phyloP scores from a whole-genome alignment of 2,113 vertebrate genomes.

The Numenius arquata region DNA sequence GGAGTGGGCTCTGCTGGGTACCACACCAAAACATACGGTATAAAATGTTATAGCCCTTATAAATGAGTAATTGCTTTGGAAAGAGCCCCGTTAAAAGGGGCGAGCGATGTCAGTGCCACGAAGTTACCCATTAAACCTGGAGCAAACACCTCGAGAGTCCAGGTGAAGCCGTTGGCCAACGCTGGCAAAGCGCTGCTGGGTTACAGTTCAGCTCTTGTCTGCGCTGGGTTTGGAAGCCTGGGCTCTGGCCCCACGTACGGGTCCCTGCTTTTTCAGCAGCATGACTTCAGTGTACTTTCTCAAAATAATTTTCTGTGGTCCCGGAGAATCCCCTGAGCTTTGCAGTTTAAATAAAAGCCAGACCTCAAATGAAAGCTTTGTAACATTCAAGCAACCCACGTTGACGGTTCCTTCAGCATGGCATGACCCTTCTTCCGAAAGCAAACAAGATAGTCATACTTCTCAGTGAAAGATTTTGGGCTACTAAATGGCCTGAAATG shows the following conservation, averaged over 20 bases:
- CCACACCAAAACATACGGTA: neutral
- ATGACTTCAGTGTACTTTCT: neutral
- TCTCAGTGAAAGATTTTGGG: neutral
- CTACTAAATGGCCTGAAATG: neutral
- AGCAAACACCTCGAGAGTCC: neutral
- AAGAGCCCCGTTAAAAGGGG: neutral
- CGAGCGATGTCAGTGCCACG: neutral
- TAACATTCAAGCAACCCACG: neutral
- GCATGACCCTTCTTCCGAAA: neutral
- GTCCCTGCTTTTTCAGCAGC: slow-evolving; percentile 3
- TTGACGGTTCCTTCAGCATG: neutral
- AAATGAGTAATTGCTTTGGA: slow-evolving; percentile 12
- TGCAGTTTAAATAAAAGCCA: slow-evolving; percentile 44
- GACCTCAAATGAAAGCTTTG: slow-evolving; percentile 48
- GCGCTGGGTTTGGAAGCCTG: neutral
- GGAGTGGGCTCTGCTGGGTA: neutral
- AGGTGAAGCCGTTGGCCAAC: neutral
- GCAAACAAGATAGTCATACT: neutral
- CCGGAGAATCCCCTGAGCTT: slow-evolving; percentile 49
- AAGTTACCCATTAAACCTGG: neutral
- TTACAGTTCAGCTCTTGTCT: neutral
- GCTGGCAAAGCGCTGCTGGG: neutral
- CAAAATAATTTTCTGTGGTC: slow-evolving; percentile 47
- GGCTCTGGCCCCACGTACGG: neutral
- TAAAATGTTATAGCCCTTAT: neutral